Evolutionary conservation across 2,888 invertebrate species (phyloP), one percentile per base, ranked within the genome.

Genomic region (Chaetoderma sp.): DNA sequence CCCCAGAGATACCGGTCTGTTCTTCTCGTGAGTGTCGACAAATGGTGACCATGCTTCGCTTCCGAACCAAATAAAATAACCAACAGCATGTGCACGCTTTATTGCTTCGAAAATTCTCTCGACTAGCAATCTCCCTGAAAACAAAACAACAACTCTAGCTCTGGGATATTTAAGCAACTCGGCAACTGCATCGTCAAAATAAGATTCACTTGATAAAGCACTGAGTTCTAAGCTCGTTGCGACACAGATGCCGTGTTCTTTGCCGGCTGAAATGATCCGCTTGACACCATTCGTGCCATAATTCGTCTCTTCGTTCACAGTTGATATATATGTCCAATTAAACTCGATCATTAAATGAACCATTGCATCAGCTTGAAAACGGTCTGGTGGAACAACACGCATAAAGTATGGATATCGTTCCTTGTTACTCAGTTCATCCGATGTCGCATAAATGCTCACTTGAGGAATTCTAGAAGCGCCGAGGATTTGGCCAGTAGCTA

Each of bases 281-380:
- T 71, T 66, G 33, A 68, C 70, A 1, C 73, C 78, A 6, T 63
- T 64, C 49, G 73, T 74, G 6, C 80, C 80, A 50, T 80, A 80
- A 42, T 75, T 70, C 13, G 92, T 92, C 78, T 91, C 91, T 1
- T 91, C 91, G 83, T 92, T 91, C 60, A 92, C 90, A 13, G 91
- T 91, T 54, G 92, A 91, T 45, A 93, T 90, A 83, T 93, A 93
- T n/a, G 91, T 92, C 93, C 93, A 93, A 83, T 92, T 91, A 52
- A 78, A 76, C 33, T 72, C 62, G 5, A 50, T n/a, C 10, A 80
- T 59, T 13, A 81, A 57, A 21, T 60, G 60, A 1, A 76, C 44
- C 25, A 80, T 76, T 23, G 75, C 76, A 18, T 58, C 49, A 32
- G 71, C 68, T 36, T 78, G 78, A 55, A 73, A 71, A 21, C 60